These are phyloP conservation scores for Ochotona princeps DNA, from an alignment of 2,113 vertebrate genomes.

Conservation along the genomic window DNA sequence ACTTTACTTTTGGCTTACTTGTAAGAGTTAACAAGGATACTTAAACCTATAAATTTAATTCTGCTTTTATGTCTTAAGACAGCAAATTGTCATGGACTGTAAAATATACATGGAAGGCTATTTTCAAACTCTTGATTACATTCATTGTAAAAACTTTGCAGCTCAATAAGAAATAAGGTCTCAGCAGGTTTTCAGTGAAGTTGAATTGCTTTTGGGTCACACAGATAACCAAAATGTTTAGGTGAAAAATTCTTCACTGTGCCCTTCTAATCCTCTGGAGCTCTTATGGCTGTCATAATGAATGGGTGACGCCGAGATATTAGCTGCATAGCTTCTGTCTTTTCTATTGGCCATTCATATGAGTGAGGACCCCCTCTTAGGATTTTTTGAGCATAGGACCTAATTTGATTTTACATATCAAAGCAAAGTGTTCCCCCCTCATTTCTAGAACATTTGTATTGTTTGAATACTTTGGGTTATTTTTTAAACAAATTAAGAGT, in stretches of 20 bases:
- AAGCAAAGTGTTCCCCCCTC: background rate
- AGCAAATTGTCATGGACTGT: constrained; percentile 41
- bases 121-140: constrained; percentile 41
- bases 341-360: background rate
- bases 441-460: background rate
- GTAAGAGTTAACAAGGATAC: constrained; percentile 47
- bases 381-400: background rate
- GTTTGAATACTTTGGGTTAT: background rate
- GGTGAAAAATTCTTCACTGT: background rate
- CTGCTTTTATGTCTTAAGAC: constrained; percentile 35
- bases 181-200: constrained; percentile 23
- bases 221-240: constrained; percentile 2
- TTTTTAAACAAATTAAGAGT: constrained; percentile 12
- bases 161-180: background rate
- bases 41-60: constrained; percentile 56
- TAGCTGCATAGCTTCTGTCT: background rate
- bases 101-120: constrained; percentile 17
- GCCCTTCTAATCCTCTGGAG: background rate
- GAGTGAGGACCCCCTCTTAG: background rate
- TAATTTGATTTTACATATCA: background rate
- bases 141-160: constrained; percentile 36
- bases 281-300: background rate
- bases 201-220: background rate
- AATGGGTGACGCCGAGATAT: background rate
- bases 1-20: constrained; percentile 44